A percentile compares a stretch with the other conserved stretches of the same genome.
Conservation (phyloP, 2,888 invertebrate species). For the Plusia festucae region DNA sequence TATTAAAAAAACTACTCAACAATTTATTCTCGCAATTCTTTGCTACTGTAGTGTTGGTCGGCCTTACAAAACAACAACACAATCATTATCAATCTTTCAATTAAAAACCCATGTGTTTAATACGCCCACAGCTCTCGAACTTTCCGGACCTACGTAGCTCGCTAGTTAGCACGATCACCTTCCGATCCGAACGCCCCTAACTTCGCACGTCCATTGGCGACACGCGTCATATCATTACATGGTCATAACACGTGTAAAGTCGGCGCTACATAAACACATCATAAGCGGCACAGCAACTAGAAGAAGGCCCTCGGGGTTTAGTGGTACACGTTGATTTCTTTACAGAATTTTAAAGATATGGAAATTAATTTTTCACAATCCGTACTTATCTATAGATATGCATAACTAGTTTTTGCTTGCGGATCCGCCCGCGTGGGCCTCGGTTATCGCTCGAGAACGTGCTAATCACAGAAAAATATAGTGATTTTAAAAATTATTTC, state of each 20-base stretch:
- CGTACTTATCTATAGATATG: too few relatives aligned
- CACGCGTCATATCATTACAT: not conserved
- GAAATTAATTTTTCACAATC: too few relatives aligned
- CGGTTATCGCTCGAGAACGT: too few relatives aligned
- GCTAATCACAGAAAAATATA: too few relatives aligned
- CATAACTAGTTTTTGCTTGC: too few relatives aligned
- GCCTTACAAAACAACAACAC: constrained; percentile 11
- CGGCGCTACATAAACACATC: not conserved
- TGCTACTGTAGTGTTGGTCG: not conserved
- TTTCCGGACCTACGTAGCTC: not conserved
- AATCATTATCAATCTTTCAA: not conserved
- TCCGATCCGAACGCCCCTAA: constrained; percentile 32
- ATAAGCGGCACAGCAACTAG: not conserved
- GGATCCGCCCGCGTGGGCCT: too few relatives aligned
- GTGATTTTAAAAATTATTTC: too few relatives aligned
- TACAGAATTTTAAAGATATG: too few relatives aligned
- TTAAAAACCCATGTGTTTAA: constrained; percentile 16
- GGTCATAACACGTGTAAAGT: not conserved
- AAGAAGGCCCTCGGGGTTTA: not conserved
- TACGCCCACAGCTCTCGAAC: constrained; percentile 41
- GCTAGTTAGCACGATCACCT: not conserved
- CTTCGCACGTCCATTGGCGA: constrained; percentile 50
- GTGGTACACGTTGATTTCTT: not conserved
- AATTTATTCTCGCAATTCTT: too few relatives aligned
- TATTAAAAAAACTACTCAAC: too few relatives aligned